A percentile compares a stretch with the other conserved stretches of the same genome.
phyloP scores from a whole-genome alignment of 1,140 invertebrate species.

The Neomicropteryx cornuta region DNA sequence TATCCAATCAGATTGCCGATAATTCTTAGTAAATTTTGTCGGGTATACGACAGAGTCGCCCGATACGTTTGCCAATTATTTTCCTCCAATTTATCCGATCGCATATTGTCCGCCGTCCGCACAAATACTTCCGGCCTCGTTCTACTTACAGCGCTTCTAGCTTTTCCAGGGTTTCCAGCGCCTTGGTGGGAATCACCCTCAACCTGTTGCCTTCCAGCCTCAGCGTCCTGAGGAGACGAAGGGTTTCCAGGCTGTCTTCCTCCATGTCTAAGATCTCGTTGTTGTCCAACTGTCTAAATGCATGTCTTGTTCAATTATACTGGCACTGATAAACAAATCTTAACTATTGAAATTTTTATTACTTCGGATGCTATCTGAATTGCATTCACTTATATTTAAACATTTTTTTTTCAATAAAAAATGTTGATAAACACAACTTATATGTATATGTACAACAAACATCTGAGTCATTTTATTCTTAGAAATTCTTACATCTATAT shows the following conservation, averaged over 20 bases:
- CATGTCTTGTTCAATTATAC: too few relatives aligned
- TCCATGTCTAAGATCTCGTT: slow-evolving; percentile 51
- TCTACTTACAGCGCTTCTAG: slow-evolving; percentile 58
- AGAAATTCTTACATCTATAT: too few relatives aligned
- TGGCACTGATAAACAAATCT: slow-evolving; percentile 12
- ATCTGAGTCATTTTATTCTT: too few relatives aligned
- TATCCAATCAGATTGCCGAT: too few relatives aligned
- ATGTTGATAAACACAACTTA: too few relatives aligned
- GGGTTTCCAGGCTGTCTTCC: slow-evolving; percentile 38
- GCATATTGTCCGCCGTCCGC: too few relatives aligned
- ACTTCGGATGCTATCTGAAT: slow-evolving; percentile 1
- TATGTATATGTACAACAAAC: too few relatives aligned
- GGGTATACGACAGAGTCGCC: too few relatives aligned
- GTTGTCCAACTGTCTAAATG: slow-evolving; percentile 57
- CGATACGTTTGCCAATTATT: too few relatives aligned
- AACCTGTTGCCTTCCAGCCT: slow-evolving; percentile 56
- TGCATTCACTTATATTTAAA: slow-evolving; percentile 1
- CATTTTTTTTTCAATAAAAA: too few relatives aligned
- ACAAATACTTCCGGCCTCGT: neutral
- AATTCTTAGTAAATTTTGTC: slow-evolving; percentile 2
- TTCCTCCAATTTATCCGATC: too few relatives aligned
- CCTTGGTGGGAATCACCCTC: slow-evolving; percentile 44
- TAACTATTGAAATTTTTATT: slow-evolving; percentile 3
- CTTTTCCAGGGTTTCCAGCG: slow-evolving; percentile 43
- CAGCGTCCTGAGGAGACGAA: slow-evolving; percentile 48